Evolutionary conservation across 1,140 invertebrate species (phyloP).

Genomic region (Euura lappo): DNA sequence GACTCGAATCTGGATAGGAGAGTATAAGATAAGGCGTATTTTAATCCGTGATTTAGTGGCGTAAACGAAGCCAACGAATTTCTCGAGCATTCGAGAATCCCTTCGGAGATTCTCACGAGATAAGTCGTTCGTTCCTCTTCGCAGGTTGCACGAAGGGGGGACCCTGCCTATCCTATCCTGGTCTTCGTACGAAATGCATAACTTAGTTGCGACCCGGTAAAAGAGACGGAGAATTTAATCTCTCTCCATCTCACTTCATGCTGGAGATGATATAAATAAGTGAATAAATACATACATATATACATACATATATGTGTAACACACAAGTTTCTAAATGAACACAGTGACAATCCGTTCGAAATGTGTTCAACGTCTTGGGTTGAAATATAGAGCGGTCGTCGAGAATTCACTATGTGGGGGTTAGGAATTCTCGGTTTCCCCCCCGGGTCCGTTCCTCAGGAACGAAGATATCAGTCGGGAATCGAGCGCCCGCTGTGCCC

Average conservation of each 20-base stretch:
- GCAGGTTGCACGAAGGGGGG: no score
- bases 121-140: background rate
- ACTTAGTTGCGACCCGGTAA: background rate
- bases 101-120: background rate
- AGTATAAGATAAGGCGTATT: background rate
- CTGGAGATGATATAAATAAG: background rate
- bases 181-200: background rate
- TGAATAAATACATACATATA: background rate
- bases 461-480: background rate
- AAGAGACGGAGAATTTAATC: background rate
- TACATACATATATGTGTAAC: background rate
- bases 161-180: no score
- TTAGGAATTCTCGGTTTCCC: background rate
- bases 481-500: background rate
- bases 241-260: background rate
- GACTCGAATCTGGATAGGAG: background rate
- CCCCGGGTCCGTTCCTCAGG: background rate
- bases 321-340: no score
- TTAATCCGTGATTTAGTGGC: background rate
- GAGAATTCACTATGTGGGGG: no score
- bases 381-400: background rate
- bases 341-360: background rate
- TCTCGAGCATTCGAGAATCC: background rate
- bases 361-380: no score
- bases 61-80: background rate